Percentiles rank a stretch among this genome's conserved stretches.
Conservation (phyloP, 2,113 vertebrate genomes). For the Antennarius striatus region DNA sequence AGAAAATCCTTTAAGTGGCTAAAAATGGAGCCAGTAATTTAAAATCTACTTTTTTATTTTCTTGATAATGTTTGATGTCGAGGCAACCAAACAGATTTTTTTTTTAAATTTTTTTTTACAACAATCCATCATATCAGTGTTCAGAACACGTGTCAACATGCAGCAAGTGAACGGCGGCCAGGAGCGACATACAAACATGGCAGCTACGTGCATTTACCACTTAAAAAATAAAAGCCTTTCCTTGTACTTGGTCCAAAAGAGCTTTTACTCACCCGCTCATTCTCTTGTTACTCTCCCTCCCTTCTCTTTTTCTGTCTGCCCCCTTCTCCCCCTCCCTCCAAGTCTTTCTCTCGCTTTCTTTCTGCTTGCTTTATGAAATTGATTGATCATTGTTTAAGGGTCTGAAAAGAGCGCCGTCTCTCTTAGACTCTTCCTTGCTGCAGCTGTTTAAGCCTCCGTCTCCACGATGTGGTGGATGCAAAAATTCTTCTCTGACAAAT, state of each 20-base stretch:
- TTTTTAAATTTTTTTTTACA: too few species aligned
- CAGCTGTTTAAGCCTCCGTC: constrained; percentile 12
- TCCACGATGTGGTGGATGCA: background rate
- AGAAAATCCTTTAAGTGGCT: too few species aligned
- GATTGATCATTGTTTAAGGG: constrained; percentile 68
- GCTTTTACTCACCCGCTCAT: constrained; percentile 67
- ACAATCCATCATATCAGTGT: constrained; percentile 12
- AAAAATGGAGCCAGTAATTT: too few species aligned
- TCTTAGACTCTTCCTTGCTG: constrained; percentile 2
- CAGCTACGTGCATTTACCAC: constrained; percentile 60
- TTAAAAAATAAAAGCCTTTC: constrained; percentile 73
- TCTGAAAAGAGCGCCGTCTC: constrained; percentile 22
- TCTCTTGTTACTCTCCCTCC: constrained; percentile 8
- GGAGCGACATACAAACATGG: constrained; percentile 43
- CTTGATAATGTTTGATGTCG: background rate
- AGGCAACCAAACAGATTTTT: too few species aligned
- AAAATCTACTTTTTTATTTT: too few species aligned
- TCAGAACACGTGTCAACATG: constrained; percentile 1
- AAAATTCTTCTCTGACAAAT: background rate
- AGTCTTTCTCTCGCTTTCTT: background rate
- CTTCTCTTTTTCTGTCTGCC: background rate
- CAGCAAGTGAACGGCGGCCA: constrained; percentile 1
- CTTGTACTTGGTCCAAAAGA: constrained; percentile 77
- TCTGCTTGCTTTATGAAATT: constrained; percentile 53
- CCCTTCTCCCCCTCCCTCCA: constrained; percentile 5